Evolutionary conservation across 2,113 vertebrate genomes (phyloP), one percentile per base, ranked within the genome.

Genomic region (Seriola aureovittata): DNA sequence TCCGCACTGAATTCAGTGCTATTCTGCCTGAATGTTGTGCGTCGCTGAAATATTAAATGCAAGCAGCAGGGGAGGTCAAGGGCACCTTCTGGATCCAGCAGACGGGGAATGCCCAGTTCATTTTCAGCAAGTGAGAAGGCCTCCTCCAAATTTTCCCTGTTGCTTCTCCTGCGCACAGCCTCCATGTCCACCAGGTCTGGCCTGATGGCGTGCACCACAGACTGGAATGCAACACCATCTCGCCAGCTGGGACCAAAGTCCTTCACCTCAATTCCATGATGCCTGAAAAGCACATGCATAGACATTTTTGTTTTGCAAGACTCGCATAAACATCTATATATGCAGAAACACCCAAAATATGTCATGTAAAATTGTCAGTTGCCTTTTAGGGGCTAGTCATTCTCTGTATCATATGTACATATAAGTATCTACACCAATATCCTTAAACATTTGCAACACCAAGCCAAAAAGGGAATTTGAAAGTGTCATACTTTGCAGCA

Each of bases 221-320:
- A 96, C 88, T 98, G 97, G 91, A 99, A 99, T 1, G 97, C 98
- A 23, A 97, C 84, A 0, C 98, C 98, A 40, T 93, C 97, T 23
- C 97, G 96, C 98, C 98, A 99, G 36, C 98, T 99, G 71, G 94
- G 89, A 55, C 98, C 98, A 58, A 99, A 99, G 91, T 99, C 98
- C 87, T 97, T 99, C 67, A 99, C 96, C 89, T 99, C 97, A 71
- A 99, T 95, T 71, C 97, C 98, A 60, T 92, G 88, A 70, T 96
- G 93, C 92, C 98, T 99, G 82, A 69, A 70, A 88, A 42, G 34
- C 48, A 86, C 2, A 67, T 17, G 7, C 5, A 4, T 0, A 8
- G 54, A 1, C 17, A 12, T 65, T 5, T 75, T 46, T 6, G 32
- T 38, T 23, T 58, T 11, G 19, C 40, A 62, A 70, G 36, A 48